phyloP scores from a whole-genome alignment of 2,113 vertebrate species.

The Trogon melanurus region DNA sequence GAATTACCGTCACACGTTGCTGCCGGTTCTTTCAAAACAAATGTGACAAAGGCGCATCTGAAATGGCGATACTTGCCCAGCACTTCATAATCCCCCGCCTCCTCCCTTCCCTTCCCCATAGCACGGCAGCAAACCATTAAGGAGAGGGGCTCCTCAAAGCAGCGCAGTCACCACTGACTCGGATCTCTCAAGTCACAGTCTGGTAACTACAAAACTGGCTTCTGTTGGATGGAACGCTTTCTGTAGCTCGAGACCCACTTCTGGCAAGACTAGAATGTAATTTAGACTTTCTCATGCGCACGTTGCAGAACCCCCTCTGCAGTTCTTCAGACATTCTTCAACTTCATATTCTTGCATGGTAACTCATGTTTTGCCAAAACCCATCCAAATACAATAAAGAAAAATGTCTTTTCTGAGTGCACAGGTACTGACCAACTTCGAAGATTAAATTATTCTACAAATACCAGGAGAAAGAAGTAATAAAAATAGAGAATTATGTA shows the following conservation, averaged over 20 bases:
- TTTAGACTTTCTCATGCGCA: background rate
- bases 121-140: background rate
- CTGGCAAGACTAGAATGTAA: background rate
- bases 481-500: conserved; percentile 3
- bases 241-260: background rate
- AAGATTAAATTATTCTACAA: background rate
- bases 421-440: background rate
- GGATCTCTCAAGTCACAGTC: background rate
- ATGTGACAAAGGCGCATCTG: rapidly evolving
- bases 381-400: background rate
- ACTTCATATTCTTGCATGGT: background rate
- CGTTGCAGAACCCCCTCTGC: background rate
- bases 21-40: background rate
- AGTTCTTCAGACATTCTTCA: background rate
- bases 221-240: background rate
- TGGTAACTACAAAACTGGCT: background rate
- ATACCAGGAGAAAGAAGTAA: background rate
- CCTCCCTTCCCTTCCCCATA: background rate
- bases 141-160: background rate
- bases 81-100: background rate
- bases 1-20: rapidly evolving
- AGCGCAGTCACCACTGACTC: background rate
- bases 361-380: background rate
- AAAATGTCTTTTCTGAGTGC: background rate
- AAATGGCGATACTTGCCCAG: background rate